A percentile compares a stretch with the other conserved stretches of the same genome.
Evolutionary conservation across 2,888 invertebrate species (phyloP).

Genomic region (Yponomeuta sedellus): DNA sequence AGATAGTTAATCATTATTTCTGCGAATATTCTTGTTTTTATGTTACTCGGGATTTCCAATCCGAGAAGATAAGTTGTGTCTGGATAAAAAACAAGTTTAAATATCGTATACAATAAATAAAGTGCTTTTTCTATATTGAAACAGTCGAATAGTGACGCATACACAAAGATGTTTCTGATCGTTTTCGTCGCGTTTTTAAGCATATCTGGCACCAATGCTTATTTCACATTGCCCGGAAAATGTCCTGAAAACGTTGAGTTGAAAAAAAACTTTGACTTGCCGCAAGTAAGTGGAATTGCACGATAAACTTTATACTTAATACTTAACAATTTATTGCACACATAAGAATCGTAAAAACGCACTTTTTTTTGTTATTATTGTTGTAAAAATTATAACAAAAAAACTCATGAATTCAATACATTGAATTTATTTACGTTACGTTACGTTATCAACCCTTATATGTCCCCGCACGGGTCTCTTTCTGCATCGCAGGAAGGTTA

Average conservation of each 20-base stretch:
- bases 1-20: neutral
- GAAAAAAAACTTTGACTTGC: conserved; percentile 48
- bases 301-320: too few relatives aligned
- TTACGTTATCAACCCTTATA: too few relatives aligned
- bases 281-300: conserved; percentile 41
- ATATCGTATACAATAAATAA: too few relatives aligned
- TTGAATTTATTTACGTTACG: too few relatives aligned
- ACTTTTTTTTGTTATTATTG: too few relatives aligned
- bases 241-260: conserved; percentile 50
- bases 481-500: too few relatives aligned
- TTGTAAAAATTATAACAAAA: too few relatives aligned
- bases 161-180: conserved; percentile 25
- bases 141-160: neutral
- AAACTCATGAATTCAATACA: too few relatives aligned
- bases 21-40: neutral
- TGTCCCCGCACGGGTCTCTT: too few relatives aligned
- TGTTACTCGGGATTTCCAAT: too few relatives aligned
- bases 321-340: too few relatives aligned
- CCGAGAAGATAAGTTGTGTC: neutral
- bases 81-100: neutral
- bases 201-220: conserved; percentile 27
- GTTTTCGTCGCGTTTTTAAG: neutral
- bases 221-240: conserved; percentile 52
- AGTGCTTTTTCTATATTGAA: neutral
- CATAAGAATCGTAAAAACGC: too few relatives aligned